Conservation (phyloP, 1,140 invertebrate species). For the Brachionus calyciflorus region DNA sequence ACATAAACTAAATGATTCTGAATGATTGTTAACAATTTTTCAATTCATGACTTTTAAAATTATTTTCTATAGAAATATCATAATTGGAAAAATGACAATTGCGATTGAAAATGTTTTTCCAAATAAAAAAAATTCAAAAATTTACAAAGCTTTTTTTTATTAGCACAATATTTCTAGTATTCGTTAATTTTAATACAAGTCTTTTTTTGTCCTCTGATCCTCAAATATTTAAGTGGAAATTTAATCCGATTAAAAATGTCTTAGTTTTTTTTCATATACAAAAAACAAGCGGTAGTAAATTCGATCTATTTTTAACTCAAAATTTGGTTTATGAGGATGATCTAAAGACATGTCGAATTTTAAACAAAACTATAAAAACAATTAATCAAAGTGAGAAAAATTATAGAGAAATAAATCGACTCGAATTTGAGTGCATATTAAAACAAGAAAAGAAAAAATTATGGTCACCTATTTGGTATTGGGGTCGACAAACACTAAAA, state of each 20-base stretch:
- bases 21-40: no score
- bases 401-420: not conserved
- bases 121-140: no score
- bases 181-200: no score
- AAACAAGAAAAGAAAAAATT: constrained; percentile 49
- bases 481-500: constrained; percentile 96
- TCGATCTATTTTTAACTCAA: constrained; percentile 87
- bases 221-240: not conserved
- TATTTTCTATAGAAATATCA: no score
- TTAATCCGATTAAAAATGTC: constrained; percentile 69
- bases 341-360: constrained; percentile 55
- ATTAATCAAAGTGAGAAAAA: not conserved
- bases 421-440: constrained; percentile 62
- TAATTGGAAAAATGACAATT: no score
- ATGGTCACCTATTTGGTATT: constrained; percentile 74
- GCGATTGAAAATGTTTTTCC: no score
- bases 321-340: constrained; percentile 77
- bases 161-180: no score
- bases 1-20: no score
- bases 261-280: constrained; percentile 98
- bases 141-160: no score
- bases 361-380: not conserved
- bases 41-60: no score
- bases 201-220: no score
- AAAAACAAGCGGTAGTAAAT: constrained; percentile 85